Percentiles rank a stretch among this genome's conserved stretches.
Conservation (phyloP, 2,113 vertebrate species). For the Leptosomus discolor region DNA sequence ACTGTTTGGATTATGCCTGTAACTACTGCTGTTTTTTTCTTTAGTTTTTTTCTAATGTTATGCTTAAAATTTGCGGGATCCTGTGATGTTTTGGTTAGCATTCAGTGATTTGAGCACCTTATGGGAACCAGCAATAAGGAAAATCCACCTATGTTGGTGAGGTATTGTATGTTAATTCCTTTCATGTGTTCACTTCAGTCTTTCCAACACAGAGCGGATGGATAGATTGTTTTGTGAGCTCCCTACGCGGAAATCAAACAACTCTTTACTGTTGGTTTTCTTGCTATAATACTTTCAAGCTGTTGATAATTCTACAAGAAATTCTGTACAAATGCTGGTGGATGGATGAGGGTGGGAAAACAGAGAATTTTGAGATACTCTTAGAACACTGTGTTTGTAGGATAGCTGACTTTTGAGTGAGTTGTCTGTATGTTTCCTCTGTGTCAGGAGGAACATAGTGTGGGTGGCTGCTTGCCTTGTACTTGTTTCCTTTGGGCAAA, state of each 20-base stretch:
- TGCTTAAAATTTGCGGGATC: not conserved
- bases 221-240: not conserved
- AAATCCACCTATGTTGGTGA: not conserved
- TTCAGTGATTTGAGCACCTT: not conserved
- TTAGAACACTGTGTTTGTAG: not conserved
- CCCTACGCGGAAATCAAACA: not conserved
- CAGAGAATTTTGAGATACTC: not conserved
- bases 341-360: not conserved
- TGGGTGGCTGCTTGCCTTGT: not conserved
- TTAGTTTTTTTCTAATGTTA: not conserved
- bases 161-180: not conserved
- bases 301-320: not conserved
- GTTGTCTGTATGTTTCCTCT: not conserved
- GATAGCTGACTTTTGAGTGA: not conserved
- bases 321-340: not conserved
- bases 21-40: not conserved
- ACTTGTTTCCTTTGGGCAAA: not conserved
- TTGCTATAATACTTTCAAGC: not conserved
- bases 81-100: not conserved
- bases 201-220: not conserved
- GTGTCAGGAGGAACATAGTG: not conserved
- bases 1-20: not conserved
- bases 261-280: not conserved
- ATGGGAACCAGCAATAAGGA: not conserved
- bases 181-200: not conserved